Percentiles rank a stretch among this genome's conserved stretches.
Conservation (phyloP, 1,140 invertebrate species). For the Caenorhabditis tropicalis region DNA sequence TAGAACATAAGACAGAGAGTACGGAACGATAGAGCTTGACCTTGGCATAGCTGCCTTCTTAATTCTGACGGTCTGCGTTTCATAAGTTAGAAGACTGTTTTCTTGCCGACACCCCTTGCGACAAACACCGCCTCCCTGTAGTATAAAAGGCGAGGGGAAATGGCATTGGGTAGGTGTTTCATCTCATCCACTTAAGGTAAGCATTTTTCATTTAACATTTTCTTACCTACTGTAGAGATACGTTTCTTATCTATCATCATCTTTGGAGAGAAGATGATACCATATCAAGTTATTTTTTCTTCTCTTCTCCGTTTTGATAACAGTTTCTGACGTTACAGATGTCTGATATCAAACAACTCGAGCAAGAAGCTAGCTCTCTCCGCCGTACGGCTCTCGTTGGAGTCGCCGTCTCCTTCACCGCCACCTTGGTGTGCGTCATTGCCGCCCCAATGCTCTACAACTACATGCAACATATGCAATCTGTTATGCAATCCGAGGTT, state of each 20-base stretch:
- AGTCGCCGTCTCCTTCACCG: conserved; percentile 63
- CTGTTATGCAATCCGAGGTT: conserved; percentile 67
- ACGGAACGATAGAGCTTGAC: conserved; percentile 41
- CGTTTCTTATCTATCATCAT: background rate
- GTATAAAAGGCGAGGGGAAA: conserved; percentile 13
- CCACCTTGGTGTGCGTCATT: conserved; percentile 70
- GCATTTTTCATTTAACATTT: background rate
- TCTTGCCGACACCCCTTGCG: background rate
- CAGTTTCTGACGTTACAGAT: conserved; percentile 37
- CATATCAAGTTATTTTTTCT: background rate
- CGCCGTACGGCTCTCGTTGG: conserved; percentile 55
- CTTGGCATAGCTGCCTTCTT: conserved; percentile 35
- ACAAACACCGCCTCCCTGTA: conserved; percentile 5
- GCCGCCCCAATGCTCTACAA: conserved; percentile 72
- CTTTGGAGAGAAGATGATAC: background rate
- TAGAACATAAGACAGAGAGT: conserved; percentile 33
- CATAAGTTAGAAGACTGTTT: background rate
- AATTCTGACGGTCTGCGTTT: conserved; percentile 16
- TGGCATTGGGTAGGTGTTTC: conserved; percentile 40
- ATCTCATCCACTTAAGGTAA: conserved; percentile 27
- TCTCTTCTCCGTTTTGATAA: background rate
- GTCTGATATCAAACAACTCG: conserved; percentile 50
- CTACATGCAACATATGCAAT: conserved; percentile 69
- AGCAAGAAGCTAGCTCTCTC: conserved; percentile 52
- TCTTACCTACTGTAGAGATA: background rate